Base-by-base conservation (phyloP, 2,113 vertebrate species). In the Microcebus tavaratra region DNA sequence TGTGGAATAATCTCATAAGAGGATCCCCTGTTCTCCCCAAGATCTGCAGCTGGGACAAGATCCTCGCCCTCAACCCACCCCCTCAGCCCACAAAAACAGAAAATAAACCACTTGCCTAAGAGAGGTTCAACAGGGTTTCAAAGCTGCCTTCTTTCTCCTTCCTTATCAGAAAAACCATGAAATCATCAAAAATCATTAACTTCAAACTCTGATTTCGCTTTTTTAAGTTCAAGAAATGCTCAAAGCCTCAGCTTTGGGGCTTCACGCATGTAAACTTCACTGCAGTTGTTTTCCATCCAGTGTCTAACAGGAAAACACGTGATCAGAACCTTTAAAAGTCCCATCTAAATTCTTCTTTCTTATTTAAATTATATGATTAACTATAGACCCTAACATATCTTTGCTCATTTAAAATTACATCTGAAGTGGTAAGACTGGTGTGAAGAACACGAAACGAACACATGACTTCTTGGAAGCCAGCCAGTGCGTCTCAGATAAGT, bases 371-470 rank as follows among this genome's bases (percentile, higher is more conserved):
- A 68, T 39, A 63, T 48, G n/a, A 57, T 89, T 61, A n/a, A 76
- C 94, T 45, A 86, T 2, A 6, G 70, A n/a, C 45, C 57, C 21
- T n/a, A 31, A 36, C n/a, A 21, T 42, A n/a, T 17, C 57, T 86
- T 95, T 86, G 27, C 34, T 70, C 75, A 87, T 65, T 83, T 97
- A 72, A 70, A 82, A 82, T 55, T 27, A 55, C 48, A 78, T 63
- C 36, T 17, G 29, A 75, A 61, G 67, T 17, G 3, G 70, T 0
- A 42, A 63, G 50, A 31, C 21, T 45, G 29, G 15, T 27, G 5
- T 23, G 36, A 88, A 39, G 72, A 73, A 61, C 20, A 80, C 9
- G 39, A 67, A 55, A 36, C 63, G 10, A 61, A 61, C 20, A 53
- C 11, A 21, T 3, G 50, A 50, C 48, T 80, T 68, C 50, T 59